Percentiles rank a stretch among this genome's conserved stretches.
Evolutionary conservation across 2,888 invertebrate genomes (phyloP).

Genomic region (Pristionchus japonicus): DNA sequence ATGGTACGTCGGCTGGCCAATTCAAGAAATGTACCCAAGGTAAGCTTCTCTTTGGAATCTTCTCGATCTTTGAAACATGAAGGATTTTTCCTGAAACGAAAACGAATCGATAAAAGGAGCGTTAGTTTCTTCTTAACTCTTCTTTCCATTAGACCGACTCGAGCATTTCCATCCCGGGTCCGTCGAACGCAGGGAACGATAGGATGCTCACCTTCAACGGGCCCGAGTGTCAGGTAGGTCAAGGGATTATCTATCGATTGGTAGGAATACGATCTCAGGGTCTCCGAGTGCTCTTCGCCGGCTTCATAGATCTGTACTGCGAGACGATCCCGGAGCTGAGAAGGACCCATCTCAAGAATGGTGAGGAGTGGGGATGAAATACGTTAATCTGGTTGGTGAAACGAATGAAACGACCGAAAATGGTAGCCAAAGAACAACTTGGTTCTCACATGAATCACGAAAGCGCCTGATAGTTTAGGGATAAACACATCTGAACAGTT

Average conservation of each 20-base stretch:
- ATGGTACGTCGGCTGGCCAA: neutral
- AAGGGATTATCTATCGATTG: neutral
- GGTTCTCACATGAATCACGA: neutral
- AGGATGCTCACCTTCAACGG: neutral
- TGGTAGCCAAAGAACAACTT: no score
- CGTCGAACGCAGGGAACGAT: neutral
- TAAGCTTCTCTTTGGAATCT: no score
- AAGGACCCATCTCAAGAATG: slow-evolving; percentile 26
- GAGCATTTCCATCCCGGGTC: neutral
- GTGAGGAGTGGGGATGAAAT: neutral
- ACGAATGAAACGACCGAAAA: no score
- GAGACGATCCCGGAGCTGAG: slow-evolving; percentile 43
- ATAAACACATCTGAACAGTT: no score
- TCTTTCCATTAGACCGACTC: neutral
- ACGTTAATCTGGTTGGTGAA: no score
- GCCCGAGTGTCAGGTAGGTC: slow-evolving; percentile 18
- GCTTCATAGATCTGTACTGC: slow-evolving; percentile 43
- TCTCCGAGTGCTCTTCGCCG: slow-evolving; percentile 24
- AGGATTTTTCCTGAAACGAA: no score
- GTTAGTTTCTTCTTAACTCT: neutral
- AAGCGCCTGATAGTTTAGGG: neutral
- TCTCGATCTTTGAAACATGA: no score
- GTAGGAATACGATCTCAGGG: neutral
- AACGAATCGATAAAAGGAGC: neutral
- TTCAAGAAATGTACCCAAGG: neutral